phyloP scores from a whole-genome alignment of 92 coral and sea anemone genomes.

The Epizoanthus scotinus region DNA sequence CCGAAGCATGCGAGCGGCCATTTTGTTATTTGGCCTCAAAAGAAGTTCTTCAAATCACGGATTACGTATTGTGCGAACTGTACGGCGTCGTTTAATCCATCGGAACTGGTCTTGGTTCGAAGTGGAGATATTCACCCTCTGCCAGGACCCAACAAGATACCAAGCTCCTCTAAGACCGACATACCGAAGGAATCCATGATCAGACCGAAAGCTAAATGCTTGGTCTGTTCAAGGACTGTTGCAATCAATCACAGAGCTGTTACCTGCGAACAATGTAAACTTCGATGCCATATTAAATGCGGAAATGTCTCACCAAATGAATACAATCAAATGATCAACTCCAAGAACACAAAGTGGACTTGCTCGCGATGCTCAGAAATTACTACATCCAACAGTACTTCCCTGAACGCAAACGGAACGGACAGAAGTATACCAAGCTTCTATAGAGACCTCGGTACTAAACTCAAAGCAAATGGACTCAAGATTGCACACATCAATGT shows the following conservation, averaged over 20 bases:
- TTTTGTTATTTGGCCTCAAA: no score
- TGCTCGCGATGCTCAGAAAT: slow-evolving; percentile 11
- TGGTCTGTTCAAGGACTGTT: slow-evolving; percentile 31
- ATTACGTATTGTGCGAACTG: no score
- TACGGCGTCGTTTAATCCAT: no score
- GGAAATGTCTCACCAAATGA: slow-evolving; percentile 36
- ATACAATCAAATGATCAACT: slow-evolving; percentile 12
- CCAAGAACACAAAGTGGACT: slow-evolving; percentile 24
- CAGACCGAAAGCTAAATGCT: slow-evolving; percentile 29
- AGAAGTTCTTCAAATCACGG: no score
- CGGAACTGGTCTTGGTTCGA: no score
- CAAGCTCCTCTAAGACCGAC: no score
- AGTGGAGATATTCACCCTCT: no score
- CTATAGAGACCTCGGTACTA: slow-evolving; percentile 30
- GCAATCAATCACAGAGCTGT: slow-evolving; percentile 56
- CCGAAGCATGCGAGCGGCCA: no score
- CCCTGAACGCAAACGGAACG: slow-evolving; percentile 3
- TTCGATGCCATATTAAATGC: slow-evolving; percentile 47
- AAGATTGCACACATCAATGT: slow-evolving; percentile 33
- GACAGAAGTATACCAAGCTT: slow-evolving; percentile 23
- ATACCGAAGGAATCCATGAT: no score
- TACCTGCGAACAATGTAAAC: slow-evolving; percentile 33
- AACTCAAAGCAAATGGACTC: slow-evolving; percentile 23
- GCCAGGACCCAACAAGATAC: no score
- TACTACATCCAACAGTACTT: not conserved